Base-by-base conservation (phyloP, 2,797 vertebrate genomes). In the Acrocephalus scirpaceus region DNA sequence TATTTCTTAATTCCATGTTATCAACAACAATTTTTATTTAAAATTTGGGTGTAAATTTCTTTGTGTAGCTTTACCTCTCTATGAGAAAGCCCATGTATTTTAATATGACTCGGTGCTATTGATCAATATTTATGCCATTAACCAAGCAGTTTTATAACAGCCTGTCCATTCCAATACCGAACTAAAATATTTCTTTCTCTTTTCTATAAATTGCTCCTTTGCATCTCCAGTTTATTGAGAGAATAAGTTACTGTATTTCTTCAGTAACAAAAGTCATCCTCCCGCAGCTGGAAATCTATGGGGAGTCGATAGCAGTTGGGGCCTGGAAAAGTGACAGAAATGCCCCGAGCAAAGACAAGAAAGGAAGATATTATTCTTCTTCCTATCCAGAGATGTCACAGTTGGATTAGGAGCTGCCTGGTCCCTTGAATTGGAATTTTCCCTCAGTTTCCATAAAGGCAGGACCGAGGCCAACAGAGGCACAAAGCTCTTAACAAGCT, bases 121-220 rank as follows among this genome's bases (percentile, higher is more conserved):
- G 87, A 91, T 93, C 78, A 91, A 54, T 86, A 90, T 65, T 93
- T 91, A 64, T 80, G 45, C 65, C 81, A 21, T 86, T 94, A 86
- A 77, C 74, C 53, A 77, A 61, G 32, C 45, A 61, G 34, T 45
- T 83, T 78, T 90, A 32, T 73, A 88, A 53, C 56, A 77, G 54
- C 21, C 75, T 92, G 75, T 56, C 82, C 82, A 44, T 93, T 95
- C 69, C 38, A 74, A 50, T 85, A n/a, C 29, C 6, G 23, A 77
- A 47, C 12, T 13, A 38, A 90, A 77, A 71, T 83, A 71, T 44
- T 90, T 93, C n/a, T 79, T 66, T 51, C 60, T 72, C 58, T 11
- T 87, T 82, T 85, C 29, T 56, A 40, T 70, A 82, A 87, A 67
- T 67, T 82, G 21, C 18, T 93, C 36, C 30, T 87, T 89, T 92